Base-by-base conservation (phyloP, 2,888 invertebrate species). In the Drosophila pseudotalamancana region DNA sequence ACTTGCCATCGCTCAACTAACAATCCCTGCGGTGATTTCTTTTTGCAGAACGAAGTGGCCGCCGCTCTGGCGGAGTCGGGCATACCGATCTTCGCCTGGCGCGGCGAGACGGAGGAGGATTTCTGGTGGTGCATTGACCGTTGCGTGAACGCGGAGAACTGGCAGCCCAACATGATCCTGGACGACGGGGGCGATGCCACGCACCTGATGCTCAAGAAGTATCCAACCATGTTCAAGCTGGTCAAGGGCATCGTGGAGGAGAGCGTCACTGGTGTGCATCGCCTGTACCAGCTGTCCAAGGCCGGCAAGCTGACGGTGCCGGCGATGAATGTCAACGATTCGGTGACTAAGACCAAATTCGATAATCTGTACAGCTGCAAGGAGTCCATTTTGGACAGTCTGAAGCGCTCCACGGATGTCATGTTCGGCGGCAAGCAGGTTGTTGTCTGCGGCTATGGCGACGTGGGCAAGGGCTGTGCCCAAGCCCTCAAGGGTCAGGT, bases 41-140 rank as follows among this genome's bases (percentile, higher is more conserved):
- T 12, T 84, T 80, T 88, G 53, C 85, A 98, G 95, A 99, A 99
- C 90, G 98, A 99, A 92, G 98, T 99, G 0, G 98, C 98, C 0
- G 98, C 98, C 0, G 98, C 99, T 0, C 91, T 99, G 69, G 98
- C 98, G 0, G 96, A 98, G 91, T 96, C 96, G 40, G 96, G 95
- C 9, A 96, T 95, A 90, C 95, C 98, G 1, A 95, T 99, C 69
- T 99, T 97, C 92, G 97, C 98, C 9, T 99, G 99, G 99, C 96
- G 98, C 54, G 98, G 98, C 0, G 98, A 99, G 91, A 97, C 97
- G 5, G 99, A 99, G 90, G 98, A 99, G 89, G 99, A 99, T 87
- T 99, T 99, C 92, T 99, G 99, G 99, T 99, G 98, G 98, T 98
- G 98, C 90, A 99, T 99, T 83, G 98, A 99, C 92, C 96, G 96